phyloP scores from a whole-genome alignment of 1,140 invertebrate species.

The Tetramorium alpestre region DNA sequence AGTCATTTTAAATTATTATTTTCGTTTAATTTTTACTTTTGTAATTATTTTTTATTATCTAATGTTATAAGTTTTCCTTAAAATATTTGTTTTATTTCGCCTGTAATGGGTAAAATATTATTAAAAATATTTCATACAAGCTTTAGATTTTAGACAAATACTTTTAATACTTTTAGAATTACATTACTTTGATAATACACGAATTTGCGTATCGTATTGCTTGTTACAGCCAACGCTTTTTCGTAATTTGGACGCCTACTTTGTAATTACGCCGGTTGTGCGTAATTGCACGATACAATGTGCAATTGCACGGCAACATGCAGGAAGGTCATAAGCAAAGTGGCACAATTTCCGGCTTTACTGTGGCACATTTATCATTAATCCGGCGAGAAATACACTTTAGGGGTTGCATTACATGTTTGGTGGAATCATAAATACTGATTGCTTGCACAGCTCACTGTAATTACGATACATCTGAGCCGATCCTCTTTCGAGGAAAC shows the following conservation, averaged over 20 bases:
- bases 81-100: not conserved
- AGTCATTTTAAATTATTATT: too few relatives aligned
- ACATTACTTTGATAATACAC: not conserved
- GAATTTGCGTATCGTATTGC: slow-evolving; percentile 1
- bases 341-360: slow-evolving; percentile 29
- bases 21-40: not conserved
- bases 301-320: slow-evolving; percentile 6
- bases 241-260: slow-evolving; percentile 2
- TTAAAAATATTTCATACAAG: not conserved
- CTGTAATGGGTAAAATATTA: too few relatives aligned
- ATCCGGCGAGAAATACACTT: slow-evolving; percentile 32
- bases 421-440: slow-evolving; percentile 35
- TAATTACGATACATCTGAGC: slow-evolving; percentile 27
- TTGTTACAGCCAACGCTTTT: slow-evolving; percentile 1
- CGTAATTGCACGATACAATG: slow-evolving; percentile 25
- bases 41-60: not conserved
- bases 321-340: slow-evolving; percentile 24
- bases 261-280: slow-evolving; percentile 21
- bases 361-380: slow-evolving; percentile 41
- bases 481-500: slow-evolving; percentile 19
- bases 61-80: not conserved
- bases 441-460: slow-evolving; percentile 21
- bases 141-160: not conserved
- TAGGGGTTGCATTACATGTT: slow-evolving; percentile 12
- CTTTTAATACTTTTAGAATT: not conserved